Evolutionary conservation across 2,888 invertebrate species (phyloP).

Genomic region (Cheiracanthium punctorium): DNA sequence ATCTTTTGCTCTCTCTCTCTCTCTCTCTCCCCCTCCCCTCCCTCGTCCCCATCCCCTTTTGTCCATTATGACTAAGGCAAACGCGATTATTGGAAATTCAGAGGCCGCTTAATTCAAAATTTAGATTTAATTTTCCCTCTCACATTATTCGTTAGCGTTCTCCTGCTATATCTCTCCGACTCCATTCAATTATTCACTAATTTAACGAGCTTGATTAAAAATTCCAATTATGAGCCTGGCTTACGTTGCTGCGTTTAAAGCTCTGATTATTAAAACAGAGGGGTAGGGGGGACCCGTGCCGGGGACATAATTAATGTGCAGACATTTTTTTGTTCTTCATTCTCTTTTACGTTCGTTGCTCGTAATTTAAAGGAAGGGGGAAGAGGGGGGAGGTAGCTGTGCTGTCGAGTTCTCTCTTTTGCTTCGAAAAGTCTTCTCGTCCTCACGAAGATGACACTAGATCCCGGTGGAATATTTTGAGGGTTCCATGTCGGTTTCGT

Average conservation of each 20-base stretch:
- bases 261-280: slow-evolving; percentile 70
- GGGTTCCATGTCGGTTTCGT: slow-evolving; percentile 20
- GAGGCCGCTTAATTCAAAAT: slow-evolving; percentile 70
- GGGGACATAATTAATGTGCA: slow-evolving; percentile 68
- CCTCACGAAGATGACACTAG: slow-evolving; percentile 5
- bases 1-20: slow-evolving; percentile 15
- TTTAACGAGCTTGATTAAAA: slow-evolving; percentile 71
- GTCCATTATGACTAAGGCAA: slow-evolving; percentile 68
- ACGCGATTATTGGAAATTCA: slow-evolving; percentile 70
- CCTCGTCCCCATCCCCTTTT: no score
- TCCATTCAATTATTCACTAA: slow-evolving; percentile 70
- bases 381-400: neutral
- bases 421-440: neutral
- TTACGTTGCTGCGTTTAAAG: slow-evolving; percentile 67
- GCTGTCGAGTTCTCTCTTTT: slow-evolving; percentile 27
- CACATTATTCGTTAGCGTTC: slow-evolving; percentile 68
- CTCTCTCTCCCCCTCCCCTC: no score
- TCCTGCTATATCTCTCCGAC: slow-evolving; percentile 61
- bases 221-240: slow-evolving; percentile 70
- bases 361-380: neutral
- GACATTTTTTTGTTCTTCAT: slow-evolving; percentile 42
- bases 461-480: neutral
- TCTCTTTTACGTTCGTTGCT: slow-evolving; percentile 24
- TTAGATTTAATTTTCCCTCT: slow-evolving; percentile 71
- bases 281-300: slow-evolving; percentile 53